A percentile compares a stretch with the other conserved stretches of the same genome.
Conservation (phyloP, 2,113 vertebrate species). For the Pithys albifrons region DNA sequence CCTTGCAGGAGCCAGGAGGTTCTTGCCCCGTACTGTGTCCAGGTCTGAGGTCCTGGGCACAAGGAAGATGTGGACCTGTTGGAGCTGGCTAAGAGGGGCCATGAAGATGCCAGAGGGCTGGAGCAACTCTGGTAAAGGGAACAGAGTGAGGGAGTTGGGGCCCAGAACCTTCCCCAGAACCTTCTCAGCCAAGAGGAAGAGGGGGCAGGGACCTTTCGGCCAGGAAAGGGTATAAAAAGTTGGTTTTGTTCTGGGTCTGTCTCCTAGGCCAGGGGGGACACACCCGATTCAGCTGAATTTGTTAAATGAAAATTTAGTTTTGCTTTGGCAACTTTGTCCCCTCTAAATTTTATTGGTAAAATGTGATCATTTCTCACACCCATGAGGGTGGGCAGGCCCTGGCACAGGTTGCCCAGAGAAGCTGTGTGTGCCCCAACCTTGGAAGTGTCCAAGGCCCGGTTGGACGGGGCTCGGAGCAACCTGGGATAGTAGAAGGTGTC, state of each 20-base stretch:
- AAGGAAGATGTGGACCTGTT: background rate
- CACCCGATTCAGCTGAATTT: too few species aligned
- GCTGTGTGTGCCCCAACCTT: background rate
- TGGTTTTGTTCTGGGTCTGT: too few species aligned
- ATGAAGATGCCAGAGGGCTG: too few species aligned
- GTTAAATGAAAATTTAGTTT: too few species aligned
- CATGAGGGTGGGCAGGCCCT: background rate
- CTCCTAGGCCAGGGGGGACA: too few species aligned
- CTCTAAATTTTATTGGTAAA: too few species aligned
- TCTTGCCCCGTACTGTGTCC: background rate
- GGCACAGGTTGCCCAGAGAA: background rate
- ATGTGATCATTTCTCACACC: too few species aligned
- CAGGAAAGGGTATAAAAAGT: too few species aligned
- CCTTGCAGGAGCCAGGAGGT: background rate
- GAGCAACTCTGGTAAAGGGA: background rate
- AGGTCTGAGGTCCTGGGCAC: background rate
- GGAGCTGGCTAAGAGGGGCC: background rate
- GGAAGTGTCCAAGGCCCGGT: background rate
- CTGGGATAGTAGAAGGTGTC: background rate
- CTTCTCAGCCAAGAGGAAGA: too few species aligned
- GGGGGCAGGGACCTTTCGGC: too few species aligned
- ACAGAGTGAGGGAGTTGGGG: background rate
- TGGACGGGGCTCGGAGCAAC: background rate
- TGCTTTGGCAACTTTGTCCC: too few species aligned
- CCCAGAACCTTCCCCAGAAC: too few species aligned